phyloP scores from a whole-genome alignment of 2,888 invertebrate genomes.

The Melanargia galathea region DNA sequence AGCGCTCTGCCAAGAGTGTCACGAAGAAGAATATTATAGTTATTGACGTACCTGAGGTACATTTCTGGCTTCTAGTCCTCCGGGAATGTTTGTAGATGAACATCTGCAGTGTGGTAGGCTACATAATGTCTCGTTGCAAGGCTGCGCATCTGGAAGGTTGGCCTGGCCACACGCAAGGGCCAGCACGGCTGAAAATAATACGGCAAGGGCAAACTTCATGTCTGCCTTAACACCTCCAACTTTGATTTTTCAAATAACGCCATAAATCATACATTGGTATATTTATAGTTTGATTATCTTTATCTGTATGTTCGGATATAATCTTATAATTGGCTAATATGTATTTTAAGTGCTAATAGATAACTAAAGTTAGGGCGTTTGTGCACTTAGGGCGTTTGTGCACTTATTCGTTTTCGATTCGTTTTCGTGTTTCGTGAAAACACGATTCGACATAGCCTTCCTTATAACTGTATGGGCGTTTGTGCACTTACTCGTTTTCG shows the following conservation, averaged over 20 bases:
- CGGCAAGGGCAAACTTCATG: constrained; percentile 25
- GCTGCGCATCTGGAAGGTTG: constrained; percentile 49
- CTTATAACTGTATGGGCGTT: no score
- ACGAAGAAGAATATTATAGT: neutral
- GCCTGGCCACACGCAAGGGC: constrained; percentile 11
- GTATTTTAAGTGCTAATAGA: constrained; percentile 10
- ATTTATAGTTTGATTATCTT: constrained; percentile 30
- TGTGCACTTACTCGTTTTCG: no score
- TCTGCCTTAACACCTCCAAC: neutral
- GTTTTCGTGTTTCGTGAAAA: no score
- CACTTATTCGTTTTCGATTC: no score
- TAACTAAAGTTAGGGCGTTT: neutral
- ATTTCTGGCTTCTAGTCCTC: constrained; percentile 61
- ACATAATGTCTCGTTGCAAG: constrained; percentile 67
- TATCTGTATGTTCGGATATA: constrained; percentile 17
- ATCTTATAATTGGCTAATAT: constrained; percentile 20
- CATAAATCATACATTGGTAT: constrained; percentile 19
- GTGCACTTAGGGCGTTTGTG: no score
- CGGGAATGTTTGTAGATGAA: constrained; percentile 72
- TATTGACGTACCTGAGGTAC: constrained; percentile 75
- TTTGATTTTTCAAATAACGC: constrained; percentile 18
- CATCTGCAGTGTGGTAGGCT: constrained; percentile 80
- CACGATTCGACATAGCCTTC: no score
- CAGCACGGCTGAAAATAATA: constrained; percentile 18
- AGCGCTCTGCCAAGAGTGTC: neutral